Percentiles rank a stretch among this genome's conserved stretches.
These are phyloP conservation scores for Punctoribates punctum DNA, from an alignment of 2,888 invertebrate genomes.

Conservation along the genomic window DNA sequence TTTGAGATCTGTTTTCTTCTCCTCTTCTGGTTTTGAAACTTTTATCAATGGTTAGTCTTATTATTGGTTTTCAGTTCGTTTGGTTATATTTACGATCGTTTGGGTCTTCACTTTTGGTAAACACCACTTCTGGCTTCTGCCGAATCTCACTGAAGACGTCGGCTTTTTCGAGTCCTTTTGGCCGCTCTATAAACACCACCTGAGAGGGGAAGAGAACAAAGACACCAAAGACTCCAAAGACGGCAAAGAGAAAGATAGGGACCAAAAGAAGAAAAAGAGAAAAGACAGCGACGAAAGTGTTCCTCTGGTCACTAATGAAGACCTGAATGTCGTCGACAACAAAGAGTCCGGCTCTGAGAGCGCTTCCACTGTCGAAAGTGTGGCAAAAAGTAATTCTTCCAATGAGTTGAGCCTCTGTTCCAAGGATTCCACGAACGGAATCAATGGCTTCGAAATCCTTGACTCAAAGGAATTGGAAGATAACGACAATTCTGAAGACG, in stretches of 20 bases:
- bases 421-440: constrained; percentile 68
- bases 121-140: constrained; percentile 95
- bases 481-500: too few species aligned
- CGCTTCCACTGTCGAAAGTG: constrained; percentile 41
- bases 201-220: constrained; percentile 58
- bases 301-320: constrained; percentile 45
- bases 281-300: constrained; percentile 32
- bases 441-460: constrained; percentile 52
- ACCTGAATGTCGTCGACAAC: constrained; percentile 46
- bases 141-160: constrained; percentile 98
- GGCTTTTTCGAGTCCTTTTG: constrained; percentile 98
- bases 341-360: constrained; percentile 45
- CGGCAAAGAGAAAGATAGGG: constrained; percentile 63
- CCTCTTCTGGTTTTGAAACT: background rate
- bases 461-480: constrained; percentile 46
- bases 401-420: constrained; percentile 72
- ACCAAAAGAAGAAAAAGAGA: constrained; percentile 65
- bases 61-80: constrained; percentile 61
- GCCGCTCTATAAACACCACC: constrained; percentile 91
- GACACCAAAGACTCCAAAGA: constrained; percentile 59
- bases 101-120: constrained; percentile 83
- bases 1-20: background rate
- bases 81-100: constrained; percentile 83
- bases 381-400: constrained; percentile 34
- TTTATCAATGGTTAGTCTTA: background rate